Percentiles rank a stretch among this genome's conserved stretches.
These are phyloP conservation scores for Antedon mediterranea DNA, from an alignment of 53 echinoderm and acorn worm genomes.

Conservation along the genomic window DNA sequence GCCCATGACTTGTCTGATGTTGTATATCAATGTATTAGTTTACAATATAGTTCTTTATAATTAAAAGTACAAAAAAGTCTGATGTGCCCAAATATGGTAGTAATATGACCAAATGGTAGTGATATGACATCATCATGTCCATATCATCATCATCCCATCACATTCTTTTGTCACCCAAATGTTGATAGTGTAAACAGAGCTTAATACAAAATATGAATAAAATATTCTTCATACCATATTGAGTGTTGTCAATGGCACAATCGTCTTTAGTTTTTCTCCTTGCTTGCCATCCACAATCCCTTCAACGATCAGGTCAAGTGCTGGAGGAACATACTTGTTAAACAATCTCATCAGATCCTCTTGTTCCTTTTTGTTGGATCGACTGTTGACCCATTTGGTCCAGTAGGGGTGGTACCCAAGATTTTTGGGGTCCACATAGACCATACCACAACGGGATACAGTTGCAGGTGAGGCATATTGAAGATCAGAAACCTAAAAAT, in stretches of 20 bases:
- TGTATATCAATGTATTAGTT: too few relatives aligned
- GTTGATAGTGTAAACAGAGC: too few relatives aligned
- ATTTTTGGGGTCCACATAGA: conserved; percentile 98
- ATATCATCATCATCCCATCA: too few relatives aligned
- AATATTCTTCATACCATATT: conserved; percentile 53
- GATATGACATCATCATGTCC: too few relatives aligned
- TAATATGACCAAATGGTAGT: too few relatives aligned
- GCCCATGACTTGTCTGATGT: too few relatives aligned
- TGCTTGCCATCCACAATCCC: conserved; percentile 80
- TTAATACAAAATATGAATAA: not conserved
- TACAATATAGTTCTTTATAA: too few relatives aligned
- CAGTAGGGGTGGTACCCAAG: conserved; percentile 90
- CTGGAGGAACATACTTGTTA: conserved; percentile 82
- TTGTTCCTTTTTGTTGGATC: conserved; percentile 72
- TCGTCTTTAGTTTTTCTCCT: conserved; percentile 85
- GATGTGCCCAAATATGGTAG: too few relatives aligned
- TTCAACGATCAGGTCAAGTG: conserved; percentile 79
- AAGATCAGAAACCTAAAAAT: conserved; percentile 67
- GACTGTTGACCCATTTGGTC: conserved; percentile 78
- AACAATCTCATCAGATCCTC: conserved; percentile 59
- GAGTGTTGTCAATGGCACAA: conserved; percentile 85
- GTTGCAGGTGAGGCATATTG: conserved; percentile 98
- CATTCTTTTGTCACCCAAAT: too few relatives aligned
- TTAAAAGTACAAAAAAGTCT: too few relatives aligned
- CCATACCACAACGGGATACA: conserved; percentile 98